phyloP scores from a whole-genome alignment of 2,113 vertebrate genomes.

The Eublepharis macularius region DNA sequence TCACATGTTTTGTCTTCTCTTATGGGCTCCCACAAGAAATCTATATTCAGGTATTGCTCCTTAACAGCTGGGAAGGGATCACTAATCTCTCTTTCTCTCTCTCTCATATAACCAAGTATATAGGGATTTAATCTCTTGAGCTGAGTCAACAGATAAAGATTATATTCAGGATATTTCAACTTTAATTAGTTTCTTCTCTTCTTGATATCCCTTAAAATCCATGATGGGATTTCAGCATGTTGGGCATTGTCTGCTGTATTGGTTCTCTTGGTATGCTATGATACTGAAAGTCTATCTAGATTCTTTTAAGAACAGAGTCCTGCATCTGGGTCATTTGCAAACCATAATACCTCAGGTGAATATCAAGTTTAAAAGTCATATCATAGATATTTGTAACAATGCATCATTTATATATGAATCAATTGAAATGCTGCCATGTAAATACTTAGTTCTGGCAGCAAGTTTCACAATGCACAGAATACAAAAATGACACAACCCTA shows the following conservation, averaged over 20 bases:
- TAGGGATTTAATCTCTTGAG: slow-evolving; percentile 48
- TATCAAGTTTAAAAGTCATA: slow-evolving; percentile 6
- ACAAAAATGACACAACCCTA: background rate
- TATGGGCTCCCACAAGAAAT: slow-evolving; percentile 43
- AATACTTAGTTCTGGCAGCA: background rate
- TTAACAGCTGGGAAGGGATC: slow-evolving; percentile 47
- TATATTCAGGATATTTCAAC: slow-evolving; percentile 42
- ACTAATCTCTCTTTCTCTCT: slow-evolving; percentile 37
- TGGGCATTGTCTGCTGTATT: slow-evolving; percentile 20
- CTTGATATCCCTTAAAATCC: slow-evolving; percentile 41
- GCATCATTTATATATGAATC: background rate
- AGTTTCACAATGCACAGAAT: background rate
- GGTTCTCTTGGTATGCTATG: background rate
- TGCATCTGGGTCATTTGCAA: background rate
- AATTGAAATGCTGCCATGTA: background rate
- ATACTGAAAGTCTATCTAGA: background rate
- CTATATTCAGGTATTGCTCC: slow-evolving; percentile 41
- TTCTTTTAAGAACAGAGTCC: background rate
- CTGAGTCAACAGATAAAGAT: slow-evolving; percentile 45
- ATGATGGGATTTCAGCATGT: slow-evolving; percentile 26
- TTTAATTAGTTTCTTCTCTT: slow-evolving; percentile 42
- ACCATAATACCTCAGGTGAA: background rate
- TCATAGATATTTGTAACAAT: background rate
- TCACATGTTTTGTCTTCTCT: slow-evolving; percentile 38
- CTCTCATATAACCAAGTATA: slow-evolving; percentile 42